These are phyloP conservation scores for Promerops cafer DNA, from an alignment of 2,113 vertebrate species.

Conservation along the genomic window DNA sequence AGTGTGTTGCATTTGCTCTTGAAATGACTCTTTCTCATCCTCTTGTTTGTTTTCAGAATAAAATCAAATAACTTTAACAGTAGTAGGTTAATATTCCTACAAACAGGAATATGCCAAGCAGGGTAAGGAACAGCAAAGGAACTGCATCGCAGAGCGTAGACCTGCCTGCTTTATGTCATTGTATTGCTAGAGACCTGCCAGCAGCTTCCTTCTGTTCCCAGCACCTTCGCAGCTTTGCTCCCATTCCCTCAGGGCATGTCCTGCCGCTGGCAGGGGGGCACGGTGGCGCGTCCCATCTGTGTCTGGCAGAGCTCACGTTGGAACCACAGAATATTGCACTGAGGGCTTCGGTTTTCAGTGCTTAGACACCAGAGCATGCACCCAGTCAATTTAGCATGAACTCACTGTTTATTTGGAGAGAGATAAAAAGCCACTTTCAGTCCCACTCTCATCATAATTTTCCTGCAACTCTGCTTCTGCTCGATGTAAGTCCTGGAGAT, in stretches of 20 bases:
- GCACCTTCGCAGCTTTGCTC: not conserved
- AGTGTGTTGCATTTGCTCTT: not conserved
- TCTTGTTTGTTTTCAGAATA: not conserved
- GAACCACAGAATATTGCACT: not conserved
- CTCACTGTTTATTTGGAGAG: not conserved
- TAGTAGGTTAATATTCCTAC: not conserved
- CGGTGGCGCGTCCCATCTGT: not conserved
- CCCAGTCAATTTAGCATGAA: not conserved
- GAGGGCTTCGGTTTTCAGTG: not conserved
- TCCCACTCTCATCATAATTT: not conserved
- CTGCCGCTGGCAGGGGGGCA: not conserved
- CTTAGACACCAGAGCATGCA: not conserved
- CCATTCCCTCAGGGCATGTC: not conserved
- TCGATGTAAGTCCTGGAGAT: not conserved
- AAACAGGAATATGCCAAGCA: not conserved
- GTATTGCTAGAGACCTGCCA: not conserved
- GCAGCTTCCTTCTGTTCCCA: not conserved
- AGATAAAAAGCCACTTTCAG: not conserved
- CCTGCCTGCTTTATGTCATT: not conserved
- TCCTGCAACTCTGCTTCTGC: not conserved
- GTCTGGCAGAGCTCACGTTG: not conserved
- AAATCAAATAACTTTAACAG: not conserved
- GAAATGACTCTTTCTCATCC: not conserved
- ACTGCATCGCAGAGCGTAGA: accelerated
- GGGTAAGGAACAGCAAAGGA: not conserved